These are phyloP conservation scores for Lymantria monacha DNA, from an alignment of 2,888 invertebrate genomes.

Conservation along the genomic window DNA sequence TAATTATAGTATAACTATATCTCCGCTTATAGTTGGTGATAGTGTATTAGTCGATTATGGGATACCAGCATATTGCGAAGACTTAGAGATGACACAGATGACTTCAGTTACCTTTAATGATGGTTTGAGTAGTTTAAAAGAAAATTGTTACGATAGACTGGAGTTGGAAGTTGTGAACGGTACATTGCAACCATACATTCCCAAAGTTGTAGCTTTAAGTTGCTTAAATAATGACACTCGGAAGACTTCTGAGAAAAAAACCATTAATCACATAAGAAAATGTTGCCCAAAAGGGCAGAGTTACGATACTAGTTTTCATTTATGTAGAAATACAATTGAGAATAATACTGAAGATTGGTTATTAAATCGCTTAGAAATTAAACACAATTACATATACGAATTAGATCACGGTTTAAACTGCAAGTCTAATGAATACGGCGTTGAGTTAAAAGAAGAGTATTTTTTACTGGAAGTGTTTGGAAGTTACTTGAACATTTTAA, in stretches of 20 bases:
- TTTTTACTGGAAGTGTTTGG: constrained; percentile 51
- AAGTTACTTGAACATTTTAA: constrained; percentile 46
- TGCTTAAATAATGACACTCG: constrained; percentile 49
- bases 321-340: constrained; percentile 45
- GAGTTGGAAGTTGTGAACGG: constrained; percentile 54
- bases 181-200: constrained; percentile 49
- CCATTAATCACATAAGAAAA: constrained; percentile 59
- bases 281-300: constrained; percentile 65
- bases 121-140: constrained; percentile 22
- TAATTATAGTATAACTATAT: constrained; percentile 44
- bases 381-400: constrained; percentile 51
- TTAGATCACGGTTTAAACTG: constrained; percentile 57
- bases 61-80: constrained; percentile 52
- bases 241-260: constrained; percentile 24
- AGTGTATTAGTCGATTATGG: constrained; percentile 48
- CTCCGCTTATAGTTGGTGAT: constrained; percentile 51
- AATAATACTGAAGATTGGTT: constrained; percentile 47
- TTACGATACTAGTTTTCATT: constrained; percentile 58
- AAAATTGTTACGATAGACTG: constrained; percentile 60
- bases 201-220: constrained; percentile 56
- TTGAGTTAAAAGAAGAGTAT: constrained; percentile 52
- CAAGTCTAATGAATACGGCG: constrained; percentile 55
- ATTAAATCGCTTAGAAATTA: constrained; percentile 39
- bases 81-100: constrained; percentile 39
- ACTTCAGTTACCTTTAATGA: constrained; percentile 34